Conservation (phyloP, 2,888 invertebrate species). For the Caenorhabditis sinica region DNA sequence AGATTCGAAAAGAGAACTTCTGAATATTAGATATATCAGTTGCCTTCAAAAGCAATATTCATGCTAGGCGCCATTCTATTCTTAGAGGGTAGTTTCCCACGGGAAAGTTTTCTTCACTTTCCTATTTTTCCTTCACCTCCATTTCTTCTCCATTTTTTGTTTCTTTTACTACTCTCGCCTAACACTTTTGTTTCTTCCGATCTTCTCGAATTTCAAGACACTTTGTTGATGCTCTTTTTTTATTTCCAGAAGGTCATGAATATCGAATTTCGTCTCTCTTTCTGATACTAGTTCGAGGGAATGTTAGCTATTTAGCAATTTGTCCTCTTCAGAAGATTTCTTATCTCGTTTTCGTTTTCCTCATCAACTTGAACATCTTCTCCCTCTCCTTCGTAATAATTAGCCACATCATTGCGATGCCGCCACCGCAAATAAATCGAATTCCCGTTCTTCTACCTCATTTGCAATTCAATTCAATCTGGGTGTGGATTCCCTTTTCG, state of each 20-base stretch:
- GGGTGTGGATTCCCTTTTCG: slow-evolving; percentile 19
- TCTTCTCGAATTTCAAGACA: slow-evolving; percentile 55
- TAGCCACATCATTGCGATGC: slow-evolving; percentile 46
- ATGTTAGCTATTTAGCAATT: slow-evolving; percentile 26
- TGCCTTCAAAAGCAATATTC: not conserved
- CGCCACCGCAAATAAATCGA: slow-evolving; percentile 43
- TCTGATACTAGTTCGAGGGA: slow-evolving; percentile 37
- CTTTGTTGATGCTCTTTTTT: slow-evolving; percentile 53
- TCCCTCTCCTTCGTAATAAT: slow-evolving; percentile 48
- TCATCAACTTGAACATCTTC: slow-evolving; percentile 46
- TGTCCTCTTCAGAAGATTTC: slow-evolving; percentile 16
- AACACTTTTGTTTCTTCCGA: slow-evolving; percentile 33
- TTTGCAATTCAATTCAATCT: slow-evolving; percentile 62
- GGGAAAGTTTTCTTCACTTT: not conserved
- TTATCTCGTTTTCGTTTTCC: slow-evolving; percentile 41
- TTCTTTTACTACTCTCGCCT: slow-evolving; percentile 13
- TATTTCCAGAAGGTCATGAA: slow-evolving; percentile 45
- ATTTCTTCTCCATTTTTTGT: slow-evolving; percentile 14
- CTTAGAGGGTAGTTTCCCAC: slow-evolving; percentile 39
- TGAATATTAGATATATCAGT: not conserved
- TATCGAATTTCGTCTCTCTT: slow-evolving; percentile 40
- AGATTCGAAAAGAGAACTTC: not conserved
- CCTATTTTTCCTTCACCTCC: slow-evolving; percentile 6
- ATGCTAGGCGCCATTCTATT: slow-evolving; percentile 22
- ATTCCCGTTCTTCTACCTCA: slow-evolving; percentile 63